phyloP scores from a whole-genome alignment of 2,113 vertebrate species.

The Sus scrofa region DNA sequence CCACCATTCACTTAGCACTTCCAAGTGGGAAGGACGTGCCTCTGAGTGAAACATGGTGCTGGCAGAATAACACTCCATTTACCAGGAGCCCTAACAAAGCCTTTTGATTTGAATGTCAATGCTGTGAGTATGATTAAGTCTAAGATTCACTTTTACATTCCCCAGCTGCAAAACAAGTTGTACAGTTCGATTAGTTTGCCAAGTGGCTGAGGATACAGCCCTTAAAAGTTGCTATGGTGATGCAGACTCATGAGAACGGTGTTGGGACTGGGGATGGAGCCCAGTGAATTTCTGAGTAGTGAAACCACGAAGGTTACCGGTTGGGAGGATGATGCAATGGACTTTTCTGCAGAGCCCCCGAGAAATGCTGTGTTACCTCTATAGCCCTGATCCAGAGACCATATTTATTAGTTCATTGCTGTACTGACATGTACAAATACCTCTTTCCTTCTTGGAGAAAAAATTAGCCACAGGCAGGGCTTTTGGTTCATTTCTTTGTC shows the following conservation, averaged over 20 bases:
- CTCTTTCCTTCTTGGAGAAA: not conserved
- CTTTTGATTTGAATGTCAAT: conserved; percentile 86
- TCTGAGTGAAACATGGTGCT: conserved; percentile 74
- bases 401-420: no score
- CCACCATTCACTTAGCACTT: conserved; percentile 73
- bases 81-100: conserved; percentile 76
- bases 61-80: conserved; percentile 80
- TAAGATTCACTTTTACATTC: conserved; percentile 80
- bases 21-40: conserved; percentile 52
- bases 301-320: not conserved
- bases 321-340: not conserved
- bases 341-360: not conserved
- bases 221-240: conserved; percentile 81
- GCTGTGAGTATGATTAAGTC: conserved; percentile 78
- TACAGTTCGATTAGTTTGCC: conserved; percentile 77
- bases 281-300: conserved; percentile 50
- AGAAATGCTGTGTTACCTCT: not conserved
- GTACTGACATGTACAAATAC: not conserved
- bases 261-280: conserved; percentile 16
- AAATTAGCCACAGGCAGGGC: not conserved
- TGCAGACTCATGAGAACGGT: conserved; percentile 37
- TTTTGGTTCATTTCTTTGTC: not conserved
- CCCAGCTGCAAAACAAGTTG: conserved; percentile 85
- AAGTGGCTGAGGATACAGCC: conserved; percentile 76
- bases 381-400: not conserved